Conservation (phyloP, 2,888 invertebrate species). For the Mimas tiliae region DNA sequence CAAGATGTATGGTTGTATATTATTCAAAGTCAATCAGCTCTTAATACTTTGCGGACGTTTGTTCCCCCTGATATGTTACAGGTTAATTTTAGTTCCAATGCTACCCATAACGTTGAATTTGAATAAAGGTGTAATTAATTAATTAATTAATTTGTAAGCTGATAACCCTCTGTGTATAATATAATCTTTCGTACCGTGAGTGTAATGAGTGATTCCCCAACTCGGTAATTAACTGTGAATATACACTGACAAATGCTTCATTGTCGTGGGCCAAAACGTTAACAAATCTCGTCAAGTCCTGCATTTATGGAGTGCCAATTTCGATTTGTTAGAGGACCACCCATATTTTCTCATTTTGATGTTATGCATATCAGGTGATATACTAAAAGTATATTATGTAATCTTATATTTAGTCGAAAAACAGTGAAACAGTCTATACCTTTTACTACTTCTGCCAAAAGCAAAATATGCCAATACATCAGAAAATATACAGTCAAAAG, state of each 20-base stretch:
- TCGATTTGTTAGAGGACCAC: constrained; percentile 2
- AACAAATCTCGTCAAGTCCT: no score
- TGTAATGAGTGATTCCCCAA: neutral
- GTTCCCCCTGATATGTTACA: constrained; percentile 14
- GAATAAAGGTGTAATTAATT: constrained; percentile 2
- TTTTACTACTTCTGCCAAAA: neutral
- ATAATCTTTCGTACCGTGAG: neutral
- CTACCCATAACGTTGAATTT: constrained; percentile 2
- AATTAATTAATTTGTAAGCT: constrained; percentile 4
- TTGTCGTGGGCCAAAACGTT: neutral
- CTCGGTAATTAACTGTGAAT: neutral
- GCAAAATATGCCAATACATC: constrained; percentile 12
- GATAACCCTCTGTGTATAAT: neutral
- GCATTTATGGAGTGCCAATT: neutral
- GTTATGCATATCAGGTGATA: neutral
- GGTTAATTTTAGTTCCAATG: constrained; percentile 10
- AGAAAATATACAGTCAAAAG: neutral
- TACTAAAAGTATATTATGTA: neutral
- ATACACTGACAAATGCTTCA: neutral
- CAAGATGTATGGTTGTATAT: constrained; percentile 12
- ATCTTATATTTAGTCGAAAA: constrained; percentile 1
- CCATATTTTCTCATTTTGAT: neutral
- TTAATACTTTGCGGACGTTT: constrained; percentile 12
- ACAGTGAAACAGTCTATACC: constrained; percentile 14
- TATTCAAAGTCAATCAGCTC: constrained; percentile 13